Base-by-base conservation (phyloP, 2,797 vertebrate species). In the Peromyscus attwateri region DNA sequence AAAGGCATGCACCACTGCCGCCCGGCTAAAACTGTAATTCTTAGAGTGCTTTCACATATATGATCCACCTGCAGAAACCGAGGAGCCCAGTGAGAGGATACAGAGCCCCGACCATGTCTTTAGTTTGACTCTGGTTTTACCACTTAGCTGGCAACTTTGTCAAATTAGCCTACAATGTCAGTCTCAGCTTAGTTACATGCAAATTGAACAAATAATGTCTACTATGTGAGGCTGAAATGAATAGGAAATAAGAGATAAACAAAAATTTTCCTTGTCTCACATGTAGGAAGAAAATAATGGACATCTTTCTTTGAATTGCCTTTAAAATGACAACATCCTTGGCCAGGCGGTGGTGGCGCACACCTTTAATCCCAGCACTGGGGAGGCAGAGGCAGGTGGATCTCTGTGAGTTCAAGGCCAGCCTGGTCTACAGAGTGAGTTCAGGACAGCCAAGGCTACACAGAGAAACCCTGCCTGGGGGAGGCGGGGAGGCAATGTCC, bases 281-380 rank as follows among this genome's bases (percentile, higher is more conserved):
- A 64, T 12, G 43, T 40, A 82, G 80, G 37, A 46, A 84, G 60
- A 84, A 84, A 64, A 64, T 62, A n/a, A 70, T 43, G 29, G 9
- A 60, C 27, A n/a, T 27, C 43, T 91, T 71, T 40, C 62, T 71
- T 60, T 83, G 68, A 84, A 55, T 0, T 19, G 29, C 6, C 19
- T 96, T 97, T 80, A 37, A 64, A 80, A 94, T 49, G 62, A 13
- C 83, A 84, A 31, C 43, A 60, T 49, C 29, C 29, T 46, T 83
- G 37, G 23, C 37, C 57, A 83, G 37, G 37, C 14, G 16, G 37
- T 64, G 37, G 57, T 43, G 40, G 71, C 5, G 10, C 37, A 75
- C 37, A 25, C 37, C 11, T 75, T 75, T 75, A 40, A 40, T 43
- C 40, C 71, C 40, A 75, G 40, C 40, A 27, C 40, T 75, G 6